A percentile compares a stretch with the other conserved stretches of the same genome.
Conservation (phyloP, 2,797 vertebrate genomes). For the Muraenolepis orangiensis region DNA sequence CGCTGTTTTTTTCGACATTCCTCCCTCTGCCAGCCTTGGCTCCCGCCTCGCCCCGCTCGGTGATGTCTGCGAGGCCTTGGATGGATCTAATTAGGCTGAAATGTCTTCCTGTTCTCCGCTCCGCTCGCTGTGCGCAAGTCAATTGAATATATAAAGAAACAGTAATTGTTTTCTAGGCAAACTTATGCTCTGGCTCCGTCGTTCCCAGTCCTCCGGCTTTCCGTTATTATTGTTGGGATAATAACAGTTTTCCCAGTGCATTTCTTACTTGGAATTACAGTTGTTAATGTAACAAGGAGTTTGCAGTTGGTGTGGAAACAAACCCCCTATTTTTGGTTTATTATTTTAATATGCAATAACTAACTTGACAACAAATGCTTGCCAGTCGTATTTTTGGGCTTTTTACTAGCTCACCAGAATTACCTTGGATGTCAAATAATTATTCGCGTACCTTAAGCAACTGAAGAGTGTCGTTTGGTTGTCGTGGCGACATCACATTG, state of each 20-base stretch:
- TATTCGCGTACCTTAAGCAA: not conserved
- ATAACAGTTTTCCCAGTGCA: not conserved
- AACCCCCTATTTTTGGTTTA: not conserved
- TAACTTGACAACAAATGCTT: not conserved
- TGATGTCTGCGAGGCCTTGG: constrained; percentile 33
- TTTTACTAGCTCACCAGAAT: not conserved
- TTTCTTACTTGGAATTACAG: not conserved
- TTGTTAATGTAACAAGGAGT: not conserved
- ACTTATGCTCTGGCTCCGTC: constrained; percentile 26
- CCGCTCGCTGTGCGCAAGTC: constrained; percentile 10
- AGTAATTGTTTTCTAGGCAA: constrained; percentile 19
- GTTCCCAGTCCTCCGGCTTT: not conserved
- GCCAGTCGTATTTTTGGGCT: not conserved
- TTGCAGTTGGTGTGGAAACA: not conserved
- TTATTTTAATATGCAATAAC: not conserved
- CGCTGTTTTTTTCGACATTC: constrained; percentile 31
- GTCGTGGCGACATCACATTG: constrained; percentile 9
- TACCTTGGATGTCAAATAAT: not conserved
- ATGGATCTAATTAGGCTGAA: constrained; percentile 30
- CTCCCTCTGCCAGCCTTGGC: constrained; percentile 37
- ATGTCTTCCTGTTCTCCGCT: constrained; percentile 32
- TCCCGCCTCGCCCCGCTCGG: constrained; percentile 29
- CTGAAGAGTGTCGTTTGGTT: constrained; percentile 6
- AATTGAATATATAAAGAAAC: constrained; percentile 19
- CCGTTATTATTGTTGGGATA: not conserved